These are phyloP conservation scores for Calliphora vomitoria DNA, from an alignment of 2,888 invertebrate species.

Conservation along the genomic window DNA sequence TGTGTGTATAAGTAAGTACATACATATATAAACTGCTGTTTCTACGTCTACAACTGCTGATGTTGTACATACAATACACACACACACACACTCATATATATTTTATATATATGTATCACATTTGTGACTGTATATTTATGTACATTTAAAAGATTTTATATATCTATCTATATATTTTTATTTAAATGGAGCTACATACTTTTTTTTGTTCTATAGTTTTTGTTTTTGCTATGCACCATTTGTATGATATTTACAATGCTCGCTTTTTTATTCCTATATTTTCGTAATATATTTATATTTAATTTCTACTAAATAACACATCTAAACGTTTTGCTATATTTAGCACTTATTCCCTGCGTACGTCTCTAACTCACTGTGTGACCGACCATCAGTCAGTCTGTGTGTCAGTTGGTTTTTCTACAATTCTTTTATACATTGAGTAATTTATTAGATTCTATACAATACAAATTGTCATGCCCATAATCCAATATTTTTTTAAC, in stretches of 20 bases:
- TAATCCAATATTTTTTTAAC: slow-evolving; percentile 69
- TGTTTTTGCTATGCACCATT: slow-evolving; percentile 58
- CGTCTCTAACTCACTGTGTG: background rate
- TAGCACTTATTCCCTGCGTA: background rate
- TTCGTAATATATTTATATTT: slow-evolving; percentile 64
- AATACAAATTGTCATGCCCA: slow-evolving; percentile 65
- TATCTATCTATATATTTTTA: slow-evolving; percentile 34
- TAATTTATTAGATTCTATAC: slow-evolving; percentile 59
- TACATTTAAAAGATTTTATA: slow-evolving; percentile 18
- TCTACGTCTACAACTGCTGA: slow-evolving; percentile 55
- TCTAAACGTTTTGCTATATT: slow-evolving; percentile 61
- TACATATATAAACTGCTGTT: slow-evolving; percentile 63
- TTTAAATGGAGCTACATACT: slow-evolving; percentile 20
- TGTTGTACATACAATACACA: slow-evolving; percentile 25
- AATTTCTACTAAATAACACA: slow-evolving; percentile 69
- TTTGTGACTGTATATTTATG: slow-evolving; percentile 8
- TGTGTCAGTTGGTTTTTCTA: slow-evolving; percentile 21
- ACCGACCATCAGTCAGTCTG: slow-evolving; percentile 16
- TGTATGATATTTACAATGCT: slow-evolving; percentile 49
- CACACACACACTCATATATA: slow-evolving; percentile 3
- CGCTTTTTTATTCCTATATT: slow-evolving; percentile 28
- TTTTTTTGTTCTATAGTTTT: background rate
- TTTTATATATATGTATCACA: slow-evolving; percentile 14
- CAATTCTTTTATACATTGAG: slow-evolving; percentile 37
- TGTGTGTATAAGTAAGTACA: slow-evolving; percentile 46